Conservation (phyloP, 2,797 vertebrate species). For the Pangasius mekongensis region DNA sequence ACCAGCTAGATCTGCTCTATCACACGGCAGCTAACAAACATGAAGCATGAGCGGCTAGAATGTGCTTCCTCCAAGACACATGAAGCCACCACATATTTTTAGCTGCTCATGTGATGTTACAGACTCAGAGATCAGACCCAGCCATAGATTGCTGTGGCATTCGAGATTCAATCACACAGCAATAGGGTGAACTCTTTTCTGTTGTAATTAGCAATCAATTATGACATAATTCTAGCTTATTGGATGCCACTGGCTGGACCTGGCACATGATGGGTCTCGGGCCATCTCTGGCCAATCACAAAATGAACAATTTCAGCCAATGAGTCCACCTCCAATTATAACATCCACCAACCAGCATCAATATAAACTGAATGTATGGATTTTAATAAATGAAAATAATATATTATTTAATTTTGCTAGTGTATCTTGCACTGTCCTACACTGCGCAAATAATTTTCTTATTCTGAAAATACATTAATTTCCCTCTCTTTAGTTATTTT, state of each 20-base stretch:
- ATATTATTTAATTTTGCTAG: not conserved
- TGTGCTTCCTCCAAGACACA: not conserved
- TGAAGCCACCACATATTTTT: not conserved
- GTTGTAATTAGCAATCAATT: not conserved
- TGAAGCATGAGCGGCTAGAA: not conserved
- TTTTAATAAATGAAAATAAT: not conserved
- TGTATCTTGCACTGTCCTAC: not conserved
- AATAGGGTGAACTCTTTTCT: not conserved
- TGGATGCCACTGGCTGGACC: too few relatives aligned
- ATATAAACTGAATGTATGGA: not conserved
- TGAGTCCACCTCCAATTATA: not conserved
- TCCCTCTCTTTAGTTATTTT: not conserved
- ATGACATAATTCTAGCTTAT: not conserved
- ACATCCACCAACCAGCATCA: not conserved
- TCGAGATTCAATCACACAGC: not conserved
- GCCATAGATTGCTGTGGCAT: not conserved
- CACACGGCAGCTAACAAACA: not conserved
- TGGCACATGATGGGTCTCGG: not conserved
- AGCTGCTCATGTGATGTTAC: not conserved
- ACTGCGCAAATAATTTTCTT: not conserved
- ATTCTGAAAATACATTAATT: not conserved
- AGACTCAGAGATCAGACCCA: not conserved
- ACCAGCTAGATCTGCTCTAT: not conserved
- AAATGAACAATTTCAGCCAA: not conserved
- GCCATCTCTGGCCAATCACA: not conserved